These are phyloP conservation scores for Gasterosteus aculeatus DNA, from an alignment of 2,113 vertebrate species.

Conservation along the genomic window DNA sequence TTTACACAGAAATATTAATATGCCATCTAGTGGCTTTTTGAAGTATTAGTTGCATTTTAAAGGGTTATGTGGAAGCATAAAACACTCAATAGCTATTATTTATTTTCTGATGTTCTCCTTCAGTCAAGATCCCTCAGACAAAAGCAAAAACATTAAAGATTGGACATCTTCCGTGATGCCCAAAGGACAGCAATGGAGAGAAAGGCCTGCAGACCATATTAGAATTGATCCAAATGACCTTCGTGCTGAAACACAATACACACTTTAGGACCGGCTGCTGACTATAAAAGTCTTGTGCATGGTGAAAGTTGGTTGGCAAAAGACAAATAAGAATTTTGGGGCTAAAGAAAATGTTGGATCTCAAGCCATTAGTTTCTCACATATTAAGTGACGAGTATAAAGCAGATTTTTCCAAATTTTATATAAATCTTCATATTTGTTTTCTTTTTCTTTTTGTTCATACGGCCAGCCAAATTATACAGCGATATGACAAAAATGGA, in stretches of 20 bases:
- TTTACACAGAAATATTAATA: background rate
- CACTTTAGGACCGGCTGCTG: background rate
- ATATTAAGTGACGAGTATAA: too few species aligned
- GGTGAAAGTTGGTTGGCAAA: too few species aligned
- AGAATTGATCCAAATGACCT: background rate
- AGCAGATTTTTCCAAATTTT: too few species aligned
- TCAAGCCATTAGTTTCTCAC: too few species aligned
- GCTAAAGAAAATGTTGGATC: too few species aligned
- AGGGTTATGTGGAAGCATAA: background rate
- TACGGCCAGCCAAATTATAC: background rate
- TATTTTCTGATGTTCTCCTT: background rate
- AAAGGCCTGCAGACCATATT: background rate
- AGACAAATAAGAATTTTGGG: too few species aligned
- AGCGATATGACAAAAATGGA: background rate
- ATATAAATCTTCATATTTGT: too few species aligned
- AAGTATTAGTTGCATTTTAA: background rate
- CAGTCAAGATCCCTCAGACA: constrained; percentile 15
- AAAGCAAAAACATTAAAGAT: background rate
- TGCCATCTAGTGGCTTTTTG: constrained; percentile 24
- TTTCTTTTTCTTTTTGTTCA: too few species aligned
- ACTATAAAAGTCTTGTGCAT: background rate
- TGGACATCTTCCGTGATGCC: background rate
- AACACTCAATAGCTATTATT: background rate
- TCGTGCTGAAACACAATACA: background rate
- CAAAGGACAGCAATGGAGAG: background rate